Evolutionary conservation across 2,888 invertebrate genomes (phyloP).

Genomic region (Tetragonula carbonaria): DNA sequence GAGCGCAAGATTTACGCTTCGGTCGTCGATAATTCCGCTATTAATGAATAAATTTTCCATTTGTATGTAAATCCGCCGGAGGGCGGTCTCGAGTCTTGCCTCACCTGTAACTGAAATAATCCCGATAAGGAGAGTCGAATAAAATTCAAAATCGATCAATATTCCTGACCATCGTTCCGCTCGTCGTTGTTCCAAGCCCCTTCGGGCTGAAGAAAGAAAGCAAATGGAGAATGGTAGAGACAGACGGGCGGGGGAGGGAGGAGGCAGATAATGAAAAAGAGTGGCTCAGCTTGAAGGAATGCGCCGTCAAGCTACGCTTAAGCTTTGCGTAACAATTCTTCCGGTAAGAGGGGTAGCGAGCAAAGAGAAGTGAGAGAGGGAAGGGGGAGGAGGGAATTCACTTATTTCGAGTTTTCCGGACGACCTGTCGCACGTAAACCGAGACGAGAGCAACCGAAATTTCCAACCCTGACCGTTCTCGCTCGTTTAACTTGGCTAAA

Average conservation of each 20-base stretch:
- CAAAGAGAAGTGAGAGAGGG: background rate
- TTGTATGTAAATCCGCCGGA: background rate
- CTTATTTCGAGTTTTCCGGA: conserved; percentile 47
- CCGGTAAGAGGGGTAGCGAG: background rate
- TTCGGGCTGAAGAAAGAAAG: background rate
- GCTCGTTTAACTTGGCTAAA: conserved; percentile 38
- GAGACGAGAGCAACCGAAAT: conserved; percentile 36
- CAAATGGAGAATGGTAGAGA: background rate
- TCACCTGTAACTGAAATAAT: background rate
- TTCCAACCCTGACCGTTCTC: conserved; percentile 26
- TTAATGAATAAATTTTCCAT: conserved; percentile 2
- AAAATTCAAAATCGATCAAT: conserved; percentile 6
- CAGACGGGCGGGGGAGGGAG: background rate
- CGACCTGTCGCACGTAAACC: conserved; percentile 37
- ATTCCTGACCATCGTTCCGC: conserved; percentile 12
- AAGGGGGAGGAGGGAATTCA: conserved; percentile 23
- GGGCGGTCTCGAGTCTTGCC: background rate
- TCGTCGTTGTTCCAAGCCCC: background rate
- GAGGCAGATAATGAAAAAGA: conserved; percentile 40
- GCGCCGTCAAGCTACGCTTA: conserved; percentile 6
- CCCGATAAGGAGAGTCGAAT: background rate
- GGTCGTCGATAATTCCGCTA: background rate
- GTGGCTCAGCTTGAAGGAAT: conserved; percentile 28
- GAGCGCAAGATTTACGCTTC: background rate
- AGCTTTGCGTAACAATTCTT: conserved; percentile 26